Base-by-base conservation (phyloP, 2,888 invertebrate species). In the Pseudolycoriella hygida region DNA sequence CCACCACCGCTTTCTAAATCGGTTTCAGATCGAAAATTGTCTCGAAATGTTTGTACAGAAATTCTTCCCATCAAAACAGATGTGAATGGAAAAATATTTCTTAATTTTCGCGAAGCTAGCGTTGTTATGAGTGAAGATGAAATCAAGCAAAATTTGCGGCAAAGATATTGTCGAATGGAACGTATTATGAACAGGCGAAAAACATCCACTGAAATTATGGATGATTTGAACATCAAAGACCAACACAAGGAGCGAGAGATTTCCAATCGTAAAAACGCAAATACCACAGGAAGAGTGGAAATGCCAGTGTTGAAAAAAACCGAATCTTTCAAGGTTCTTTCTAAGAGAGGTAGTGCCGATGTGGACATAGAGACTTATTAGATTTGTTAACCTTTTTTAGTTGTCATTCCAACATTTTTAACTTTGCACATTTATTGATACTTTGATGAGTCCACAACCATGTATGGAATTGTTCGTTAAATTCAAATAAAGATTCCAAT, bases 61-160 rank as follows among this genome's bases (percentile, higher is more conserved):
- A 64, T 66, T 15, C 47, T 66, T 18, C 66, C 65, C 32, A 64
- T 66, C 15, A 64, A 64, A 46, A 66, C 66, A 3, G 65, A 66
- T 43, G 60, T 64, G 3, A 62, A 61, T 48, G 65, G 65, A 0
- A 53, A 63, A 5, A 64, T 66, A 31, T 65, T 61, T 46, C 51
- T 66, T 2, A 65, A 65, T 47, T 65, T 65, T 38, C 61, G 61
- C 15, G 64, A 65, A 44, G 62, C 64, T 1, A 64, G 63, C 31
- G 59, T 62, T 40, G 61, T 64, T 0, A 62, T 64, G 60, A 62
- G 62, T 49, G 64, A 65, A 38, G 45, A 42, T 19, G 42, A 46
- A 42, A 20, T 43, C 2, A 37, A 38, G 37, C 14, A 37, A 14
- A 43, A 37, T 38, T 18, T 37, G n/a, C 17, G 19, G 10, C 17